Base-by-base conservation (phyloP, 2,888 invertebrate species). In the Saturnia pavonia region DNA sequence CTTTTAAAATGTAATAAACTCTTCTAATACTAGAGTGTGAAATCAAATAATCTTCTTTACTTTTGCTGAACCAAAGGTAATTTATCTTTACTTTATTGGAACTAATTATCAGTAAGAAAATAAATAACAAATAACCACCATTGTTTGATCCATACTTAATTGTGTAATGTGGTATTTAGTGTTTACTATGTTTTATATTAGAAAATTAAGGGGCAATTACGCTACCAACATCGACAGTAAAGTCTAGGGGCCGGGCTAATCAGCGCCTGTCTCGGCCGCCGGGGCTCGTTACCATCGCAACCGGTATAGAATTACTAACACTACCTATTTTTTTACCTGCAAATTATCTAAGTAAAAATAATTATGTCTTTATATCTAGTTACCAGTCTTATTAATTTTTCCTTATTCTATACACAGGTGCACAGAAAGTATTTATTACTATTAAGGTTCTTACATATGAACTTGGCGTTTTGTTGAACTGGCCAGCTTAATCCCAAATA, bases 121-220 rank as follows among this genome's bases (percentile, higher is more conserved):
- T 1, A 27, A 60, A 27, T 60, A 60, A 14, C 4, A 12, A 27
- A 0, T 6, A 14, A 25, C 6, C 0, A 9, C 4, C 27, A 19
- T 51, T 60, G 27, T 60, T 27, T 25, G 25, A 14, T 22, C 25
- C 0, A 11, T 57, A 25, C 25, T 11, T 45, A 60, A 69, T 42
- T 27, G 63, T 57, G 14, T 43, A 19, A 67, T 42, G 51, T 22
- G 16, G 27, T 70, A 25, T 65, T 63, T 60, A 22, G 27, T 70
- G 16, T 65, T 63, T 60, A 22, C 22, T 9, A 70, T 57, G n/a
- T 67, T 67, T 60, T 22, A 48, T 73, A 72, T 74, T 73, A 72
- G 71, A 73, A 72, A 72, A 74, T 72, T 74, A 74, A 72, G 72
- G 73, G 74, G 76, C 72, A 77, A 77, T 78, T 73, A 76, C 74